phyloP scores from a whole-genome alignment of 2,888 invertebrate genomes.

The Seira sanloemensis region DNA sequence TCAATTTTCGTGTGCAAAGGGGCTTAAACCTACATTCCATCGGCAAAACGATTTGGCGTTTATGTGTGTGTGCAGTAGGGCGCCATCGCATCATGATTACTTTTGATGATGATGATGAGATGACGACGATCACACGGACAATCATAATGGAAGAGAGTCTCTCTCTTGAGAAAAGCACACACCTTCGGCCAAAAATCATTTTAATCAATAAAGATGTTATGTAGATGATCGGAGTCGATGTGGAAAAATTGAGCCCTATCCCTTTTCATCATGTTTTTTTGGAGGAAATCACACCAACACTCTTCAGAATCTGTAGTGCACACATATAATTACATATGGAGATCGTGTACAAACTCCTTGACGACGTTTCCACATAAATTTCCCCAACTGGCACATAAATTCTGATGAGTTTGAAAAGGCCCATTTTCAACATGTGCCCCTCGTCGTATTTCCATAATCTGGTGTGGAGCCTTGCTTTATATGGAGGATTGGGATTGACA shows the following conservation, averaged over 20 bases:
- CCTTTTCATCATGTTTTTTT: too few relatives aligned
- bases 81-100: not conserved
- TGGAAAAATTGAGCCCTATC: too few relatives aligned
- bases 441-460: not conserved
- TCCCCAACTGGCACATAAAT: conserved; percentile 12
- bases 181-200: not conserved
- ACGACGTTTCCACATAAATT: too few relatives aligned
- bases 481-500: conserved; percentile 1
- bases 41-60: not conserved
- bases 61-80: conserved; percentile 2
- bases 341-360: too few relatives aligned
- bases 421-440: too few relatives aligned
- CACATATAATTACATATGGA: too few relatives aligned
- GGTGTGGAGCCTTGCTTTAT: not conserved
- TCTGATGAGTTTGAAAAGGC: not conserved
- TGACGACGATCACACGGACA: conserved; percentile 1
- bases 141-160: conserved; percentile 8
- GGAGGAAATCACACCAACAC: too few relatives aligned
- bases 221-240: not conserved
- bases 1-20: not conserved
- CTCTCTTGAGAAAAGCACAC: too few relatives aligned
- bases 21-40: not conserved
- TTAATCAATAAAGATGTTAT: not conserved
- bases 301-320: too few relatives aligned
- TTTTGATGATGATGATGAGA: conserved; percentile 12